Conservation (phyloP, 2,888 invertebrate species). For the Cordilura impudica region DNA sequence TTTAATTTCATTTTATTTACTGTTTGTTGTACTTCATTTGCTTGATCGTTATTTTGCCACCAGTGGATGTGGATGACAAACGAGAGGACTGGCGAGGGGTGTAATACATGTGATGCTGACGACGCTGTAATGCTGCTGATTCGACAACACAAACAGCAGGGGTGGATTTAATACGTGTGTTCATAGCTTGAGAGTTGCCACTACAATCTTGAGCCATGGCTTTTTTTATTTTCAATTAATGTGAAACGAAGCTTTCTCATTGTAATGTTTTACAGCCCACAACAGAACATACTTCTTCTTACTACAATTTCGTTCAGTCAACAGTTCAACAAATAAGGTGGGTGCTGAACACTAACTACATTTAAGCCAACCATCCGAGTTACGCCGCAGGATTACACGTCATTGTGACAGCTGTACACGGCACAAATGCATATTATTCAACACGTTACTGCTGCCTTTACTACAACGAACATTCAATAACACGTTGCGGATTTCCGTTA, state of each 20-base stretch:
- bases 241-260: constrained; percentile 29
- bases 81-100: constrained; percentile 38
- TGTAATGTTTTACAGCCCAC: constrained; percentile 13
- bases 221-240: background rate
- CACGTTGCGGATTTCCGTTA: constrained; percentile 60
- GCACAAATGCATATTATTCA: constrained; percentile 71
- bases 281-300: background rate
- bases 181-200: background rate
- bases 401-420: constrained; percentile 66
- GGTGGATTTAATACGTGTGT: constrained; percentile 42
- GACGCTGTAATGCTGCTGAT: constrained; percentile 41
- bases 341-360: constrained; percentile 50
- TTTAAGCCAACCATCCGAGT: constrained; percentile 63
- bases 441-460: constrained; percentile 61
- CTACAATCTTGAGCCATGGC: background rate
- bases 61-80: background rate
- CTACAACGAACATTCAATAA: background rate
- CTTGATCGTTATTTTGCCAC: constrained; percentile 8
- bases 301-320: background rate
- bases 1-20: constrained; percentile 75
- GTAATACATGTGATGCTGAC: constrained; percentile 23
- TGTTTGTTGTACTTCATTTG: background rate
- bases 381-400: constrained; percentile 68
- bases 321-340: constrained; percentile 57
- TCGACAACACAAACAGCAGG: constrained; percentile 59